Conservation (phyloP, 2,888 invertebrate species). For the Galerucella nymphaeae region DNA sequence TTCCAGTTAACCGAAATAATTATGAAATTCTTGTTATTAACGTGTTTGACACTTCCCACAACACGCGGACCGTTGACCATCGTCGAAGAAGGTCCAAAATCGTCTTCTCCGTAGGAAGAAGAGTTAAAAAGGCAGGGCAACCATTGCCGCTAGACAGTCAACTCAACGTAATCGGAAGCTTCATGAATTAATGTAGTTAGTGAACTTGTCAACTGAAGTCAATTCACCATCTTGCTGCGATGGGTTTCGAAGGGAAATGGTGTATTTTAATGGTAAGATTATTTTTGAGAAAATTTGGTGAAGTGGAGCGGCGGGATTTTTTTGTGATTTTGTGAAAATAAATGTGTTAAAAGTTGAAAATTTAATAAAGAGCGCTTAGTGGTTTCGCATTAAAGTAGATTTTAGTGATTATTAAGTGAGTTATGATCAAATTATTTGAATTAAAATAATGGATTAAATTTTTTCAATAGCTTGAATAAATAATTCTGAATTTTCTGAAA, state of each 20-base stretch:
- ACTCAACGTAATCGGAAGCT: constrained; percentile 55
- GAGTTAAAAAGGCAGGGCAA: constrained; percentile 59
- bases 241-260: constrained; percentile 50
- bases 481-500: too few species aligned
- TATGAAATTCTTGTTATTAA: background rate
- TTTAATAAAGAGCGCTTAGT: background rate
- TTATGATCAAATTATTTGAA: background rate
- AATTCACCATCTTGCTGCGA: constrained; percentile 2
- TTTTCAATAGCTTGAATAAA: too few species aligned
- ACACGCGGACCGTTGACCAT: constrained; percentile 40
- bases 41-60: constrained; percentile 12
- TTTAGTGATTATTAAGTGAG: background rate
- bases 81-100: constrained; percentile 52
- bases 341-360: background rate
- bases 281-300: background rate
- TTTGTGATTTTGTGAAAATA: constrained; percentile 14
- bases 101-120: constrained; percentile 55
- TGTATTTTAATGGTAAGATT: constrained; percentile 53
- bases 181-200: constrained; percentile 37
- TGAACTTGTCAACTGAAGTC: constrained; percentile 31
- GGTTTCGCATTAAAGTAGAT: background rate
- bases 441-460: background rate
- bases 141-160: constrained; percentile 58
- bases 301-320: background rate
- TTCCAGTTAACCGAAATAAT: background rate